Evolutionary conservation across 1,140 invertebrate genomes (phyloP), one percentile per base, ranked within the genome.

Genomic region (Apis florea): DNA sequence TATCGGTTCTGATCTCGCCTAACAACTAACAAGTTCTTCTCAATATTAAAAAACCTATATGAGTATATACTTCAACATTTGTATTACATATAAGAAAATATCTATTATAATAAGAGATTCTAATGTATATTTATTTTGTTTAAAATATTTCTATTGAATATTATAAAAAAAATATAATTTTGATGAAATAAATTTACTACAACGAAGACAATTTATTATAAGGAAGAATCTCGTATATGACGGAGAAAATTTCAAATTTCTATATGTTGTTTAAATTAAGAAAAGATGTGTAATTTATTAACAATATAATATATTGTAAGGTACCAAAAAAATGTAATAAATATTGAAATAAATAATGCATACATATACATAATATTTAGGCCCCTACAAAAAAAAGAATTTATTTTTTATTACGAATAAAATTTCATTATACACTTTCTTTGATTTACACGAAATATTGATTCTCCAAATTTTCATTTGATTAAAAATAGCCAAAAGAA

Each of bases 321-420:
- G 11, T 74, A 63, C 11, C 19, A 26, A 47, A 73, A 47, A 56
- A n/a, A 56, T 58, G 59, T 47, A n/a, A 74, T 49, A 59, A 59
- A 59, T 73, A 63, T 63, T 47, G 17, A 51, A 74, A 74, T 74
- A 63, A 74, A 63, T 74, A 61, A 26, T 24, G 10, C 13, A 24
- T 11, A 56, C 40, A 40, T 51, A 13, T n/a, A 51, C 1, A 26
- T 12, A 12, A 24, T 49, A 63, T 17, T 63, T 74, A 63, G 72
- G 72, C 72, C 47, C 6, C 13, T n/a, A 26, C 13, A 47, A 54
- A 40, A 66, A 66, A 40, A 49, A 67, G 13, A 47, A 1, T 47
- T 40, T 19, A 54, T 24, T 15, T 51, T 51, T 13, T 49, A 68
- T 68, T 21, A 24, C 11, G 19, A 47, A 47, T n/a, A 24, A 68